Conservation (phyloP, 1,140 invertebrate species). For the Danaus plexippus region DNA sequence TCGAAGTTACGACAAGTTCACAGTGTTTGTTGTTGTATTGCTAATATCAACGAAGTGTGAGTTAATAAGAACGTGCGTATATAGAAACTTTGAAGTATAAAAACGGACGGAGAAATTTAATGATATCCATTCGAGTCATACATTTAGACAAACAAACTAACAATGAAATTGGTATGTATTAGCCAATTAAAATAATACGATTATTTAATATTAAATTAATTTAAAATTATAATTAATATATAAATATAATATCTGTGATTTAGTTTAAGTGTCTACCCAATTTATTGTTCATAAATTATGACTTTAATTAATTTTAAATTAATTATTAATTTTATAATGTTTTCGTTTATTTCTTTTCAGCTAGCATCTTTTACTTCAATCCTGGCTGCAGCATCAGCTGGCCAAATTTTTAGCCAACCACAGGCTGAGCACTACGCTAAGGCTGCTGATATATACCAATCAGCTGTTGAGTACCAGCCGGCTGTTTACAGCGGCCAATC, state of each 20-base stretch:
- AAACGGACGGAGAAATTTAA: conserved; percentile 37
- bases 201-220: background rate
- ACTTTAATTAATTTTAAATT: background rate
- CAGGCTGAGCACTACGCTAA: conserved; percentile 28
- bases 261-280: background rate
- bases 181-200: background rate
- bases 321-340: background rate
- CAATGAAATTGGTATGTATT: conserved; percentile 51
- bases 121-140: conserved; percentile 30
- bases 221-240: no score
- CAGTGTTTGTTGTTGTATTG: conserved; percentile 19
- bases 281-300: background rate
- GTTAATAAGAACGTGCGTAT: conserved; percentile 36
- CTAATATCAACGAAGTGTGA: conserved; percentile 28
- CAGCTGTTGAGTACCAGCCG: conserved; percentile 27
- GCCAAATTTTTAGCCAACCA: conserved; percentile 32
- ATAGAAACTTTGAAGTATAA: conserved; percentile 45
- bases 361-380: conserved; percentile 31
- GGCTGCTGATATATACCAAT: conserved; percentile 37
- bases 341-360: conserved; percentile 29
- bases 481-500: conserved; percentile 27
- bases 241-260: background rate
- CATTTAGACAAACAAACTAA: conserved; percentile 22
- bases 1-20: conserved; percentile 17
- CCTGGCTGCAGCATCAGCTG: conserved; percentile 38